Base-by-base conservation (phyloP, 2,113 vertebrate species). In the Motacilla alba region DNA sequence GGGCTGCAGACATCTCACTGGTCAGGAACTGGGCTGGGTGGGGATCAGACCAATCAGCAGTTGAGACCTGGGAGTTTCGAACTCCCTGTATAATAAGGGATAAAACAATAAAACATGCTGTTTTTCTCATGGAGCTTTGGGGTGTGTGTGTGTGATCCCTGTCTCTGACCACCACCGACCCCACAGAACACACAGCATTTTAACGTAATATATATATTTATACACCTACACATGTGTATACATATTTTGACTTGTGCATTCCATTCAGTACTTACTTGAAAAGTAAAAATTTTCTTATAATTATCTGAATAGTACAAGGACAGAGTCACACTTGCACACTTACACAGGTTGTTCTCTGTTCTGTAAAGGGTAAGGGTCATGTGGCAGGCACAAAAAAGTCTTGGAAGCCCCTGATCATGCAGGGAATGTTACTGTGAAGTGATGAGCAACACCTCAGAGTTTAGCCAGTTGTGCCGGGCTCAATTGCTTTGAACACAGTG, bases 401-500 rank as follows among this genome's bases (percentile, higher is more conserved):
- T 49, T 46, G 55, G 50, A 89, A 83, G 50, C 4, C 41, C 31
- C 47, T 52, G 20, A 6, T 30, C 46, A 17, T 28, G 26, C 15
- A 68, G 49, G 22, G 21, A 72, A 52, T 17, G 7, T 24, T 43
- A 7, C 9, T n/a, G 19, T 64, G 27, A 56, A 69, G 20, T 28
- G 7, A 52, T 63, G 58, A 67, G 30, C 49, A 85, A 3, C 7
- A 20, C 4, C 35, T 74, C 35, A 27, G 50, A 37, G 5, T 85
- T 79, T 7, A 23, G n/a, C 35, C 28, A 41, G 5, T 37, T 56
- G 35, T n/a, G 5, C 30, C 10, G 16, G 16, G 33, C 77, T 91
- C 2, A 3, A 10, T 14, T 59, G 3, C 21, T 84, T 59, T 1
- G 3, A 91, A 72, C 0, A 4, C 8, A 22, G 1, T 7, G 2